Conservation (phyloP, 2,888 invertebrate genomes). For the Pristionchus entomophagus region DNA sequence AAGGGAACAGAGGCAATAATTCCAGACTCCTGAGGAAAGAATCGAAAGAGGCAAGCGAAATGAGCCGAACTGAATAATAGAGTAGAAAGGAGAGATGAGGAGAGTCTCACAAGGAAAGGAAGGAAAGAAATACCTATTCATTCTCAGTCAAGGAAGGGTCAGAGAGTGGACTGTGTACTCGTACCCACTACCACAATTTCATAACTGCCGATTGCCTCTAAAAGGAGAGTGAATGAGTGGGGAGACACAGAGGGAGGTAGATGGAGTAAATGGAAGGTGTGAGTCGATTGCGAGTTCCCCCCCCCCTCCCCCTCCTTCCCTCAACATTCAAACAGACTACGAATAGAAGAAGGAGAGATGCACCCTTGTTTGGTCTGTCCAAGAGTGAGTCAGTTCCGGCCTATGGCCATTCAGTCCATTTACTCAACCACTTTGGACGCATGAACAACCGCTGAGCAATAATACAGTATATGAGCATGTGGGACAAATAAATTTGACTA, state of each 20-base stretch:
- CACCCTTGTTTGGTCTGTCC: conserved; percentile 33
- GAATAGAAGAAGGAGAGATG: conserved; percentile 5
- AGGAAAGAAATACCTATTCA: conserved; percentile 8
- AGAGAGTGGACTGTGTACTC: too few species aligned
- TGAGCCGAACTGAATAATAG: conserved; percentile 35
- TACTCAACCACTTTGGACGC: neutral
- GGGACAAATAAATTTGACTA: neutral
- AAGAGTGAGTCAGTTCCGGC: conserved; percentile 18
- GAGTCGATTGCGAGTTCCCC: conserved; percentile 27
- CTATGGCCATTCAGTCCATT: neutral
- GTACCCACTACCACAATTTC: too few species aligned
- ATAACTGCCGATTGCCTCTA: conserved; percentile 16
- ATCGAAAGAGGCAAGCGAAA: neutral
- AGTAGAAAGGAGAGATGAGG: neutral
- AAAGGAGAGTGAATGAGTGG: neutral
- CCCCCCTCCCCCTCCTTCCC: neutral
- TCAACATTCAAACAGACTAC: conserved; percentile 23
- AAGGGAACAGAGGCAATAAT: neutral
- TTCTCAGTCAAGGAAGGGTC: neutral
- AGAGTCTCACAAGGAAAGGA: neutral
- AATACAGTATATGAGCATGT: neutral
- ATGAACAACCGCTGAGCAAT: neutral
- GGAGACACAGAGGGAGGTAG: neutral
- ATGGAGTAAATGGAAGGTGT: conserved; percentile 33
- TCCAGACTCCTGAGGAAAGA: neutral